Evolutionary conservation across 2,888 invertebrate genomes (phyloP).

Genomic region (Endotricha flammealis): DNA sequence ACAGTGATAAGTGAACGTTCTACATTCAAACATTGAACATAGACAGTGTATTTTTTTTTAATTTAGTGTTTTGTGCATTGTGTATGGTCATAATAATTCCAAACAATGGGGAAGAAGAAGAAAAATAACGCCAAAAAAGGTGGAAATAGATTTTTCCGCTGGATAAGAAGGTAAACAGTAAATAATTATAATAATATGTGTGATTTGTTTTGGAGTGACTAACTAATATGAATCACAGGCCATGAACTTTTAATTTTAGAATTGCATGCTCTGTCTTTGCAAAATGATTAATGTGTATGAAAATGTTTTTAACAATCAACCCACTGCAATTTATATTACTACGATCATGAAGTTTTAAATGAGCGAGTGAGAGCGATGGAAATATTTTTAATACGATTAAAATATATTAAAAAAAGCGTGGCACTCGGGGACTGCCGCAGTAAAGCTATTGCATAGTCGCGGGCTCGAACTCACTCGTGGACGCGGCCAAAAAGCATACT

Average conservation of each 20-base stretch:
- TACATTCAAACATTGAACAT: conserved; percentile 18
- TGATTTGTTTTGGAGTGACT: conserved; percentile 12
- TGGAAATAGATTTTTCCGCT: conserved; percentile 66
- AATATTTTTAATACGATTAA: no score
- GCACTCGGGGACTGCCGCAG: no score
- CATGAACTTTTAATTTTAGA: not conserved
- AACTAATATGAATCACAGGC: not conserved
- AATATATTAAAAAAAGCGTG: no score
- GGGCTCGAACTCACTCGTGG: no score
- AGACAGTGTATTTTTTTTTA: conserved; percentile 33
- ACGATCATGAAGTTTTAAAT: no score
- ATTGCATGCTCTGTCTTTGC: not conserved
- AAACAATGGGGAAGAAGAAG: conserved; percentile 68
- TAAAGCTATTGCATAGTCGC: no score
- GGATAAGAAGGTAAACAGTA: conserved; percentile 66
- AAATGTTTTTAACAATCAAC: no score
- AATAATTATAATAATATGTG: conserved; percentile 13
- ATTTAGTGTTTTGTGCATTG: conserved; percentile 25
- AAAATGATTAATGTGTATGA: not conserved
- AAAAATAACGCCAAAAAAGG: conserved; percentile 59
- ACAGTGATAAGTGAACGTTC: conserved; percentile 10
- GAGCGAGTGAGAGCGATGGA: no score
- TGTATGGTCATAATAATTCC: conserved; percentile 34
- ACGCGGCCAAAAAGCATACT: no score
- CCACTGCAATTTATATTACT: no score